Conservation (phyloP, 1,140 invertebrate genomes). For the Lepeophtheirus salmonis region DNA sequence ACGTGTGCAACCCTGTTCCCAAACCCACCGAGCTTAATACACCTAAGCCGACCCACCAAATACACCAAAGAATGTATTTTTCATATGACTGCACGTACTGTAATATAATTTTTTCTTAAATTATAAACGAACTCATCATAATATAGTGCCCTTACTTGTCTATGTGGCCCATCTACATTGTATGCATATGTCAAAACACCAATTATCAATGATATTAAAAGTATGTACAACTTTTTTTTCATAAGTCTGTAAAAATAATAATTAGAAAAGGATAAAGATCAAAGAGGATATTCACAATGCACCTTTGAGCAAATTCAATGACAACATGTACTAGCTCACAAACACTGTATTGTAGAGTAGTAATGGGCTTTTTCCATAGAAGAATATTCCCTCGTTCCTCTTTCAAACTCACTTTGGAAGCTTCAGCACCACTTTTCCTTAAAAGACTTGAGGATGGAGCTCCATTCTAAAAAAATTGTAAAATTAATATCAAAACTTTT, state of each 20-base stretch:
- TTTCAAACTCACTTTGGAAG: constrained; percentile 21
- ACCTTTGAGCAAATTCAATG: constrained; percentile 35
- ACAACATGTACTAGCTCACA: constrained; percentile 46
- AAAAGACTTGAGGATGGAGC: no score
- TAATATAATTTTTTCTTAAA: constrained; percentile 31
- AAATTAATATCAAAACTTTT: no score
- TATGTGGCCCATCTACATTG: constrained; percentile 37
- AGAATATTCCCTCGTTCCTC: constrained; percentile 43
- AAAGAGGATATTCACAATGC: constrained; percentile 13
- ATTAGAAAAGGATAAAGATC: constrained; percentile 12
- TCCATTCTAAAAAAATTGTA: no score
- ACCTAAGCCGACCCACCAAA: constrained; percentile 87
- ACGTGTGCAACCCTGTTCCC: constrained; percentile 94
- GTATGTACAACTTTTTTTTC: neutral
- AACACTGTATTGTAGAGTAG: constrained; percentile 61
- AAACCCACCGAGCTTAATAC: constrained; percentile 90
- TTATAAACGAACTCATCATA: constrained; percentile 24
- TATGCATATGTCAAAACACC: neutral
- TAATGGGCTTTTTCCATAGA: constrained; percentile 63
- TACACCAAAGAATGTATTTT: constrained; percentile 45
- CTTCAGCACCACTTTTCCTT: constrained; percentile 10
- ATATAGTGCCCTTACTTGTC: constrained; percentile 29
- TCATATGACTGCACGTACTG: constrained; percentile 28
- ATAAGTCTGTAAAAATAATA: neutral
- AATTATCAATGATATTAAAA: constrained; percentile 1